Evolutionary conservation across 1,140 invertebrate genomes (phyloP).

Genomic region (Harpegnathos saltator): DNA sequence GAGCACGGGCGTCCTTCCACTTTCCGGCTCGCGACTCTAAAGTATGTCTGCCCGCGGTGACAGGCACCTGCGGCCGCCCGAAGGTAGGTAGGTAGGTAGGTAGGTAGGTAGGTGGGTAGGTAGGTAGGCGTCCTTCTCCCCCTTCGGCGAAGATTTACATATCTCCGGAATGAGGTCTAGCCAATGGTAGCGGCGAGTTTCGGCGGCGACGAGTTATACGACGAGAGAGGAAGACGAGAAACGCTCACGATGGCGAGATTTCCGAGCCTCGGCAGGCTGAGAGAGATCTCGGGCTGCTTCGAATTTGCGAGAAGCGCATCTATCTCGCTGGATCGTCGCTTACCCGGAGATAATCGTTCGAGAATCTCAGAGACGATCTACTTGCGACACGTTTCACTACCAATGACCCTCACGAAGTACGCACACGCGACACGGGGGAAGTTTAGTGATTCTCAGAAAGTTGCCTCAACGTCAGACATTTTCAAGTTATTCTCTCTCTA

Average conservation of each 20-base stretch:
- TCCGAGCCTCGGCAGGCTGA: neutral
- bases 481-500: too few species aligned
- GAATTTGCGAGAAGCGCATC: neutral
- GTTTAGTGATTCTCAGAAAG: too few species aligned
- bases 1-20: slow-evolving; percentile 76
- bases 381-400: too few species aligned
- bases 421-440: too few species aligned
- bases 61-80: slow-evolving; percentile 82
- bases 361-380: too few species aligned
- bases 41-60: slow-evolving; percentile 81
- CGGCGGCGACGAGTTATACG: slow-evolving; percentile 40
- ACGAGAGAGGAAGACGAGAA: slow-evolving; percentile 34
- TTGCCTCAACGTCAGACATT: too few species aligned
- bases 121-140: slow-evolving; percentile 45
- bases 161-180: slow-evolving; percentile 63
- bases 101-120: neutral
- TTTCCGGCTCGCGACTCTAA: slow-evolving; percentile 75
- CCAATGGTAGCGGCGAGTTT: slow-evolving; percentile 49
- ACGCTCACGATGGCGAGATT: slow-evolving; percentile 27
- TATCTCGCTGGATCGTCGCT: neutral
- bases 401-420: too few species aligned
- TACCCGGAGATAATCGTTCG: neutral
- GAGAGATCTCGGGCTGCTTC: slow-evolving; percentile 17
- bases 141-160: slow-evolving; percentile 71
- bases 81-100: slow-evolving; percentile 19